Evolutionary conservation across 2,113 vertebrate genomes (phyloP).

Genomic region (Okapia johnstoni): DNA sequence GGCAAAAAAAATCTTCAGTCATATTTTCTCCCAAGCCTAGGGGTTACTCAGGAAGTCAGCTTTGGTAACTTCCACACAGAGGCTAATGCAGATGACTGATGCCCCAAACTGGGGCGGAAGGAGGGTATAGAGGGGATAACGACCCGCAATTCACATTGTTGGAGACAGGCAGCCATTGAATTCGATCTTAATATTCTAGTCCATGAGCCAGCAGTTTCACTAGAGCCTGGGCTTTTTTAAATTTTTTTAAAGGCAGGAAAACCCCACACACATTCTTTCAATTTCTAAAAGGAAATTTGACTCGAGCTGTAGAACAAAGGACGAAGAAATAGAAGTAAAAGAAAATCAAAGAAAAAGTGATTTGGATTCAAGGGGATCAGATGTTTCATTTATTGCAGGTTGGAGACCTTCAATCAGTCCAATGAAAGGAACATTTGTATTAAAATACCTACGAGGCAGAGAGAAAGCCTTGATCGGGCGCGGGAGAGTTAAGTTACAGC

Average conservation of each 20-base stretch:
- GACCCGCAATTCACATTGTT: slow-evolving; percentile 60
- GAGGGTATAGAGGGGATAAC: background rate
- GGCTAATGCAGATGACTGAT: slow-evolving; percentile 74
- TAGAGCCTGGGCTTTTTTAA: slow-evolving; percentile 52
- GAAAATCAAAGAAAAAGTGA: slow-evolving; percentile 92
- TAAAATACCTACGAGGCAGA: slow-evolving; percentile 86
- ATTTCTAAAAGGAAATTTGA: slow-evolving; percentile 91
- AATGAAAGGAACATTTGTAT: slow-evolving; percentile 96
- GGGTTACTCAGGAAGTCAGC: slow-evolving; percentile 69
- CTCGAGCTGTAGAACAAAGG: slow-evolving; percentile 89
- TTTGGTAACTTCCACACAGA: slow-evolving; percentile 68
- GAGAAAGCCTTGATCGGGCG: slow-evolving; percentile 82
- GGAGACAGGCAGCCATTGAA: slow-evolving; percentile 75
- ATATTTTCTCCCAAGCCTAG: slow-evolving; percentile 58
- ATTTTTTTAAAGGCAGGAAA: slow-evolving; percentile 52
- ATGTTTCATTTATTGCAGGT: slow-evolving; percentile 96
- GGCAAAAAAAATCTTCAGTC: background rate
- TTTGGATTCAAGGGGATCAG: slow-evolving; percentile 96
- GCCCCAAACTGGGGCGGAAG: background rate
- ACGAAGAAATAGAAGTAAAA: slow-evolving; percentile 87
- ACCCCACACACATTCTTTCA: slow-evolving; percentile 85
- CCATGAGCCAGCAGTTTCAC: slow-evolving; percentile 76
- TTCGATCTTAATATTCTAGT: slow-evolving; percentile 78
- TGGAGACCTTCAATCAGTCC: slow-evolving; percentile 88
- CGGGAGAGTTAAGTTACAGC: slow-evolving; percentile 84